phyloP scores from a whole-genome alignment of 2,797 vertebrate species.

The Betta splendens region DNA sequence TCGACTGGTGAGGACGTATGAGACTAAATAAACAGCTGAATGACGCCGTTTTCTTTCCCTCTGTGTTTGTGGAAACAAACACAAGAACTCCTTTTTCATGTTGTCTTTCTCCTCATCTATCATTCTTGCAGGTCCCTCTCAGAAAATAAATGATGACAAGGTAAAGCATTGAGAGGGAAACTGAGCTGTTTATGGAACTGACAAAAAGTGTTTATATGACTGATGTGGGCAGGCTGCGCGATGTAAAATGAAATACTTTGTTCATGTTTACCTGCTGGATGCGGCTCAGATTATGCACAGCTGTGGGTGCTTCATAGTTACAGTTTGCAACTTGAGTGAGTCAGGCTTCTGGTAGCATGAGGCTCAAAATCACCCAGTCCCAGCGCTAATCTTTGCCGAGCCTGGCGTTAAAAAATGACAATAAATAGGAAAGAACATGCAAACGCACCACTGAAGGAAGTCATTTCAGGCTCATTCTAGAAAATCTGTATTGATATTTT shows the following conservation, averaged over 20 bases:
- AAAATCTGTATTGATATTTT: too few relatives aligned
- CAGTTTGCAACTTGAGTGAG: too few relatives aligned
- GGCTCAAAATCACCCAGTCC: too few relatives aligned
- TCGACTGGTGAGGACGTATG: slow-evolving; percentile 56
- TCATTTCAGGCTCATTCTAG: too few relatives aligned
- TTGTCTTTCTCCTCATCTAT: slow-evolving; percentile 68
- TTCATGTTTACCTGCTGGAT: slow-evolving; percentile 55
- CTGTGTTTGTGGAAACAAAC: slow-evolving; percentile 62
- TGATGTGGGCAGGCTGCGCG: slow-evolving; percentile 64
- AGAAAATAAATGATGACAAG: slow-evolving; percentile 69
- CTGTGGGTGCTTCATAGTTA: slow-evolving; percentile 8
- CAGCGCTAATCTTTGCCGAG: too few relatives aligned
- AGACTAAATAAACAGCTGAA: slow-evolving; percentile 70
- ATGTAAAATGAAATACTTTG: slow-evolving; percentile 59
- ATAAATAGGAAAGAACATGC: too few relatives aligned
- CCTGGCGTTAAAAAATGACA: too few relatives aligned
- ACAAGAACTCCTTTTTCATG: slow-evolving; percentile 63
- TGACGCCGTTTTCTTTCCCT: slow-evolving; percentile 48
- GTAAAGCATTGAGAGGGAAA: slow-evolving; percentile 57
- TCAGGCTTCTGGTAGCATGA: too few relatives aligned
- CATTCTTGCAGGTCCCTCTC: slow-evolving; percentile 62
- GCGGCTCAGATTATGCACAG: slow-evolving; percentile 25
- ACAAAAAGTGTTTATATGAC: slow-evolving; percentile 61
- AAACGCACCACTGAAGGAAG: too few relatives aligned
- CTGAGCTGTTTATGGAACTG: slow-evolving; percentile 70